A percentile compares a stretch with the other conserved stretches of the same genome.
Conservation (phyloP, 1,140 invertebrate genomes). For the Drosophila carrolli region DNA sequence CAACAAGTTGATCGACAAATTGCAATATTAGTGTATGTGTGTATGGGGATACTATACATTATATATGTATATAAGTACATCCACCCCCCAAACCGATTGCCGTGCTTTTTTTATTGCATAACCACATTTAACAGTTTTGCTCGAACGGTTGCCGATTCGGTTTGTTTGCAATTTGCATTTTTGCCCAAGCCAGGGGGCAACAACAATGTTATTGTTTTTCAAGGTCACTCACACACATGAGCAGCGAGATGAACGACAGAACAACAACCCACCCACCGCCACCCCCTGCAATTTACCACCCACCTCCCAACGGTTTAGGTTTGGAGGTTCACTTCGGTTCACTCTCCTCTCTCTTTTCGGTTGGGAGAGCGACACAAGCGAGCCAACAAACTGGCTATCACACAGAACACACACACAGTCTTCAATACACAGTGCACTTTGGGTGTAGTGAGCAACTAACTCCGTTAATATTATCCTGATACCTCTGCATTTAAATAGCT, state of each 20-base stretch:
- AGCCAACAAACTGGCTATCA: slow-evolving; percentile 47
- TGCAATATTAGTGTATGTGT: slow-evolving; percentile 6
- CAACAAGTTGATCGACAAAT: slow-evolving; percentile 26
- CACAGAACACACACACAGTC: slow-evolving; percentile 15
- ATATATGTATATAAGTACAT: not conserved
- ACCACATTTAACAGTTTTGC: slow-evolving; percentile 72
- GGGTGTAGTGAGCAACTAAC: not conserved
- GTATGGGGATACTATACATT: not conserved
- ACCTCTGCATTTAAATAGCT: too few relatives aligned
- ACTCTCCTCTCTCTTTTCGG: slow-evolving; percentile 22
- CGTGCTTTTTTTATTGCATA: slow-evolving; percentile 64
- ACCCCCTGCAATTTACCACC: slow-evolving; percentile 16
- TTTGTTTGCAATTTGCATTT: slow-evolving; percentile 81
- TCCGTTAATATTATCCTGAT: too few relatives aligned
- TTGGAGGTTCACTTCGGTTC: slow-evolving; percentile 46
- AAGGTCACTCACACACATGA: slow-evolving; percentile 67
- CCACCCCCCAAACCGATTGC: slow-evolving; percentile 3
- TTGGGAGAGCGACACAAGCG: slow-evolving; percentile 43
- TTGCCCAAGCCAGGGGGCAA: slow-evolving; percentile 46
- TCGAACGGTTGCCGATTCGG: slow-evolving; percentile 50
- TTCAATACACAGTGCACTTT: not conserved
- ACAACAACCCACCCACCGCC: slow-evolving; percentile 33
- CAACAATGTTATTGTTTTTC: slow-evolving; percentile 78
- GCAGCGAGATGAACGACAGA: slow-evolving; percentile 31
- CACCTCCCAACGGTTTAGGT: slow-evolving; percentile 7